phyloP scores from a whole-genome alignment of 2,113 vertebrate species.

The Calcarius ornatus region DNA sequence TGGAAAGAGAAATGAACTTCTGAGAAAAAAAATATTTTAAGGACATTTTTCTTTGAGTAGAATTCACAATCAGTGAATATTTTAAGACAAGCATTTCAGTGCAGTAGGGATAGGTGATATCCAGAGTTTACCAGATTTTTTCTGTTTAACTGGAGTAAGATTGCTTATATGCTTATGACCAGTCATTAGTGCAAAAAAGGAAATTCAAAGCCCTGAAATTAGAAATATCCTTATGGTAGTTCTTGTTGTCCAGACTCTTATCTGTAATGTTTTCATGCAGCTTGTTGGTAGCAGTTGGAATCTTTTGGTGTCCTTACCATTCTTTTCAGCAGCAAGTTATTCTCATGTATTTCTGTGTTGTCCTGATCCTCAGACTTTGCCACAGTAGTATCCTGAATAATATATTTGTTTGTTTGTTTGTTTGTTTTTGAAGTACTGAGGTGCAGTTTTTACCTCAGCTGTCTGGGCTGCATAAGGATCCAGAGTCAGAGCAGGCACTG shows the following conservation, averaged over 20 bases:
- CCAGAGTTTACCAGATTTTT: not conserved
- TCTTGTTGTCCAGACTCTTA: not conserved
- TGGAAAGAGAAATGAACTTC: not conserved
- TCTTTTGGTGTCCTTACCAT: not conserved
- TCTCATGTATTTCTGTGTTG: not conserved
- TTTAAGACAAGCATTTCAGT: not conserved
- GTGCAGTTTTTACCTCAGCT: not conserved
- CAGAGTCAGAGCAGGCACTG: not conserved
- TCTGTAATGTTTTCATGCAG: not conserved
- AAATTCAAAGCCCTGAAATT: not conserved
- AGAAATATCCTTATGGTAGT: not conserved
- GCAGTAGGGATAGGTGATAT: not conserved
- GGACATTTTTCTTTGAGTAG: not conserved
- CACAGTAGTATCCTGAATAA: not conserved
- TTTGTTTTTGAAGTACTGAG: too few relatives aligned
- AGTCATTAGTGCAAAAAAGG: not conserved
- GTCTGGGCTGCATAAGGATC: not conserved
- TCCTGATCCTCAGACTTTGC: not conserved
- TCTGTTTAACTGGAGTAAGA: not conserved
- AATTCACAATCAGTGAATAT: not conserved
- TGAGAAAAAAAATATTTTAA: not conserved
- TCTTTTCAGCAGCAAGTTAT: not conserved
- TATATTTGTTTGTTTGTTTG: too few relatives aligned
- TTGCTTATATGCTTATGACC: not conserved
- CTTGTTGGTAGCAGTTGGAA: not conserved